A percentile compares a stretch with the other conserved stretches of the same genome.
Conservation (phyloP, 92 coral and sea anemone species). For the Heteractis magnifica region DNA sequence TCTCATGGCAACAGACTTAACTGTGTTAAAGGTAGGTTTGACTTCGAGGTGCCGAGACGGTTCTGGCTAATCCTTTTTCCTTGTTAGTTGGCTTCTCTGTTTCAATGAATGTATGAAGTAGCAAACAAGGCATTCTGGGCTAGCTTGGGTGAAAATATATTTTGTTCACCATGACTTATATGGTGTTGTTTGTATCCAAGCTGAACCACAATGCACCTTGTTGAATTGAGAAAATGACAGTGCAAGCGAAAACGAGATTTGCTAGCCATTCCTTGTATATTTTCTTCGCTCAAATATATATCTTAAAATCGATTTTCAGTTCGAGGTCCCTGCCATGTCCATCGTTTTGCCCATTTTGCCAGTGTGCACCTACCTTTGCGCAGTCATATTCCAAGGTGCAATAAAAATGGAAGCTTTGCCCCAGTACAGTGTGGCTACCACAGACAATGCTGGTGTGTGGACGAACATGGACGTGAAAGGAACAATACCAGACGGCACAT, state of each 20-base stretch:
- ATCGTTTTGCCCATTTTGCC: not conserved
- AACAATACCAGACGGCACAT: slow-evolving; percentile 44
- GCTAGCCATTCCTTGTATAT: too few relatives aligned
- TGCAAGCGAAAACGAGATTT: too few relatives aligned
- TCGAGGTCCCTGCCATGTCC: not conserved
- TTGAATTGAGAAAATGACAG: too few relatives aligned
- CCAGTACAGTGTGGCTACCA: slow-evolving; percentile 27
- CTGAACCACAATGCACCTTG: too few relatives aligned
- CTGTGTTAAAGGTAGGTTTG: slow-evolving; percentile 3
- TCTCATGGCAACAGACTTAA: slow-evolving; percentile 14
- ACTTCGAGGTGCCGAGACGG: too few relatives aligned
- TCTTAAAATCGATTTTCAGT: not conserved
- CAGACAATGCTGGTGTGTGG: slow-evolving; percentile 49
- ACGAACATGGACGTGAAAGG: slow-evolving; percentile 48
- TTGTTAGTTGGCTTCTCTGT: too few relatives aligned
- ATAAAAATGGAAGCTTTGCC: slow-evolving; percentile 33
- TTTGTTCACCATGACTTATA: too few relatives aligned
- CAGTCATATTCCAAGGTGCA: slow-evolving; percentile 29
- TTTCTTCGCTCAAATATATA: not conserved
- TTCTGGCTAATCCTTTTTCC: too few relatives aligned
- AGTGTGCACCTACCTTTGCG: not conserved
- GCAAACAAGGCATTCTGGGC: too few relatives aligned
- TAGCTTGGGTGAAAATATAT: too few relatives aligned
- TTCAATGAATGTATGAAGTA: too few relatives aligned
- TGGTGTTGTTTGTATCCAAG: too few relatives aligned